Conservation (phyloP, 2,797 vertebrate species). For the Poliocrania exsul region DNA sequence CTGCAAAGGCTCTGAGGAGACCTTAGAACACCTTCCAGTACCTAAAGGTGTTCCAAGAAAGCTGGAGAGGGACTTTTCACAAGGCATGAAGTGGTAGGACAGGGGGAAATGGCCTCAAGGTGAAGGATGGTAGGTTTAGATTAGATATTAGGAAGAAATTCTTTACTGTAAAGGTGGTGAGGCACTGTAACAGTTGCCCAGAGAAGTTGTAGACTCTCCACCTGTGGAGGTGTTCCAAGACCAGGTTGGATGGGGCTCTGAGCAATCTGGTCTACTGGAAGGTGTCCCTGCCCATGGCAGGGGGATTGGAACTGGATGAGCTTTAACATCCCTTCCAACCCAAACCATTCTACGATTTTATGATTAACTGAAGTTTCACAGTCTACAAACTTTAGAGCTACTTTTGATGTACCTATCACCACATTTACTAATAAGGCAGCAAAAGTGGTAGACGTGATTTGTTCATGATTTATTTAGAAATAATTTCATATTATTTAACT, state of each 20-base stretch:
- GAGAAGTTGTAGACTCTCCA: neutral
- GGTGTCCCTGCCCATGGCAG: neutral
- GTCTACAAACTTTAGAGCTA: neutral
- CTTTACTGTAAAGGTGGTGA: neutral
- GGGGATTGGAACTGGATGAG: neutral
- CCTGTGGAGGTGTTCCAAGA: neutral
- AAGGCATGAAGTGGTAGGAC: neutral
- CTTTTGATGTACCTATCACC: neutral
- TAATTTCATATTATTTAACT: neutral
- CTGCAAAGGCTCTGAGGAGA: neutral
- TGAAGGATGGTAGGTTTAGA: neutral
- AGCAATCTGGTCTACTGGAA: neutral
- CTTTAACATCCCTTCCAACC: neutral
- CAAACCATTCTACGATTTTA: neutral
- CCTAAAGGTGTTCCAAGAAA: neutral
- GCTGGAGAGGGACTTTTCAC: neutral
- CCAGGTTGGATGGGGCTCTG: neutral
- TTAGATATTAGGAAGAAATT: neutral
- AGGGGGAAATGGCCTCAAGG: neutral
- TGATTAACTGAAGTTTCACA: neutral
- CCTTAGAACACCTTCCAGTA: neutral
- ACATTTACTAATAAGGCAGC: neutral
- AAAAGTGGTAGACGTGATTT: neutral
- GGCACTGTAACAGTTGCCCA: neutral
- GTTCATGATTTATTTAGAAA: neutral